Base-by-base conservation (phyloP, 2,797 vertebrate genomes). In the Australoheros facetus region DNA sequence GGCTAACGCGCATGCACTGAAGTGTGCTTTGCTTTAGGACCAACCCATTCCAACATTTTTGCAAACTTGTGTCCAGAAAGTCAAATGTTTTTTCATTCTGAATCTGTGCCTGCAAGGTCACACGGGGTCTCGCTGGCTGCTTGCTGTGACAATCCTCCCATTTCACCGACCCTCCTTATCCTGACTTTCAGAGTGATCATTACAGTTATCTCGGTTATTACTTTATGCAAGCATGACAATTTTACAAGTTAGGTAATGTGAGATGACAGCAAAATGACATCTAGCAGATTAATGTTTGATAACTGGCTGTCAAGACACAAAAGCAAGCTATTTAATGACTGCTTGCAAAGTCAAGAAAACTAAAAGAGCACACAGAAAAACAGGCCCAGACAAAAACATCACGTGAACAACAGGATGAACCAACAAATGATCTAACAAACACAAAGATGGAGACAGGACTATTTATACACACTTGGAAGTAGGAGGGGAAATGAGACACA, bases 311-410 rank as follows among this genome's bases (percentile, higher is more conserved):
- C 59, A 62, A 62, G 34, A 42, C 60, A 64, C 14, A 26, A 64
- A 26, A 45, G 37, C 0, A 42, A 42, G 0, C 16, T 23, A 34
- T 48, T 66, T 19, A 48, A 26, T 0, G 28, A 48, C 9, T 66
- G 62, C 23, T 28, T 66, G 39, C 39, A 66, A 12, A 48, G 39
- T 66, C 45, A 28, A 28, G 3, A 66, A 45, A 19, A 23, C 8
- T 26, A 45, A 11, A 66, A 26, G 1, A 34, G 32, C 32, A 9
- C 39, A 28, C 14, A 45, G 37, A 28, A 64, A 64, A 39, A 28
- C 14, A 45, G 21, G 21, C 9, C 32, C 32, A 34, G 32, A 34
- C 7, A 34, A 34, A 34, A 9, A 34, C 7, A 2, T 34, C 9
- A 8, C 8, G 7, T 34, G 32, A 34, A 34, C 32, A 34, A 34